Base-by-base conservation (phyloP, 1,140 invertebrate genomes). In the Neodiprion fabricii region DNA sequence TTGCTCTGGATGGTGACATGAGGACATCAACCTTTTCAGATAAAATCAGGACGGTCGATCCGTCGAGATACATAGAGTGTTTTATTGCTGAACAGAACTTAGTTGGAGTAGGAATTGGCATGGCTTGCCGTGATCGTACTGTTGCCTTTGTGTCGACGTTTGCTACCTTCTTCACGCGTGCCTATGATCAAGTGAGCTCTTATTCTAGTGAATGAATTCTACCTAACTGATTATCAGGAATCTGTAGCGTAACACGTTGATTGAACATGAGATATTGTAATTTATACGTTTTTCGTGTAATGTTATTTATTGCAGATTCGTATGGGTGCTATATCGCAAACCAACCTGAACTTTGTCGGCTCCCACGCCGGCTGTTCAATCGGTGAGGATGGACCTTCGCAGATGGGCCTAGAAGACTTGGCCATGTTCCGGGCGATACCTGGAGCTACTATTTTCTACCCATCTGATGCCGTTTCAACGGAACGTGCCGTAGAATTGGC, bases 21-120 rank as follows among this genome's bases (percentile, higher is more conserved):
- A 99, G 99, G 89, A 99, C 99, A 86, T 99, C 98, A 0, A 99
- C 99, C 0, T 99, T 94, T 87, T 95, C 98, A 21, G 96, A 98
- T 72, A 98, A 97, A 85, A 92, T 99, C 69, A 95, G 94, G 83
- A 92, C 93, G 72, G 92, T 94, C 1, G 93, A 93, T 85, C 89
- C 92, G 0, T 77, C 73, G 23, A 93, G 97, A 77, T 99, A 96
- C 86, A 93, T 99, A 74, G 98, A 99, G 89, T 99, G 98, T 87
- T 99, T 95, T 89, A 99, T 99, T 84, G 98, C 98, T 72, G 99
- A 99, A 87, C 98, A 99, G 90, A 99, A 99, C 89, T 87, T 99
- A 79, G 96, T 99, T 78, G 98, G 98, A 66, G 96, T 99, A 75
- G 98, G 95, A 0, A 97, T 98, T 80, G 99, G 99, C 48, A 93